Evolutionary conservation across 2,888 invertebrate species (phyloP), one percentile per base, ranked within the genome.

Genomic region (Sinodicranocentrus sp.): DNA sequence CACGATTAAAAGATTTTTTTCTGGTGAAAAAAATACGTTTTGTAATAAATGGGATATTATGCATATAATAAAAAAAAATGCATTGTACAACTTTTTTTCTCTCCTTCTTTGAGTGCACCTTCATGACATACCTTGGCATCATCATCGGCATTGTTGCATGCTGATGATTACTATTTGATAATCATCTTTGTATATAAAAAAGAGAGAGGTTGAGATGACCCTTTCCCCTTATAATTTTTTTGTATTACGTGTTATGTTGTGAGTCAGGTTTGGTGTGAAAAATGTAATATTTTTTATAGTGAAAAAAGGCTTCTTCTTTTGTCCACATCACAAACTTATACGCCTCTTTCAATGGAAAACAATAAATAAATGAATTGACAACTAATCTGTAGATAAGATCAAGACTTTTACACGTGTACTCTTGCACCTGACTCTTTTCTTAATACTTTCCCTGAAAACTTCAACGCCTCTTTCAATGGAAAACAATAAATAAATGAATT

Each of bases 1-100:
- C 68, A 68, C 68, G 68, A 68, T 68, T 68, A 68, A 68, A 52
- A 57, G 71, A 52, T 52, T 48, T 57, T 71, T 54, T 52, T 52
- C 19, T 52, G 52, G 19, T 8, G 52, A 52, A 33, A 48, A 48
- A 48, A 48, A 48, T 2, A 52, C 19, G 19, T 52, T 52, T 52
- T 52, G 52, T 52, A 52, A 52, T 52, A n/a, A n/a, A 17, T 8
- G n/a, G 44, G 44, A n/a, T n/a, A n/a, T n/a, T n/a, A n/a, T n/a
- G n/a, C 33, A 33, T 33, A 10, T 33, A 33, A n/a, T n/a, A n/a
- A n/a, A n/a, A n/a, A n/a, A n/a, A n/a, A 33, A 33, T 33, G 10
- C 33, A 33, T 33, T 33, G 3, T 33, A 33, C 3, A n/a, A n/a
- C n/a, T n/a, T n/a, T n/a, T n/a, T n/a, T n/a, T n/a, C n/a, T n/a